These are phyloP conservation scores for Formica exsecta DNA, from an alignment of 1,140 invertebrate genomes.

Conservation along the genomic window DNA sequence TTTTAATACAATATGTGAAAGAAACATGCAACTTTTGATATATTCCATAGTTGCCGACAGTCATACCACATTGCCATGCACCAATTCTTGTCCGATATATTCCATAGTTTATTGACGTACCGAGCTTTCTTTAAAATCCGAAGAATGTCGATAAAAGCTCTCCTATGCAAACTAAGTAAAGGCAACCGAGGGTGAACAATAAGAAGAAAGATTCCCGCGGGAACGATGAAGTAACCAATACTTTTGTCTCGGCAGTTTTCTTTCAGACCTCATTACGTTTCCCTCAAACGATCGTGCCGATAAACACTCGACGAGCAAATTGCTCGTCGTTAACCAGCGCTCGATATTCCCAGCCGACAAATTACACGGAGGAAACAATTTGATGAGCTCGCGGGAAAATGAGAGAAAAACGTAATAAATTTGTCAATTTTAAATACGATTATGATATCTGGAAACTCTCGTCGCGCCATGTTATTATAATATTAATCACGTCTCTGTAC, in stretches of 20 bases:
- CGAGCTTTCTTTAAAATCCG: not conserved
- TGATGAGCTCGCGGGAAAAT: slow-evolving; percentile 61
- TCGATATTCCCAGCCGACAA: slow-evolving; percentile 64
- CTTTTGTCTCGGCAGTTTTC: slow-evolving; percentile 67
- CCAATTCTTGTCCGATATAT: too few relatives aligned
- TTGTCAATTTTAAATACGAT: slow-evolving; percentile 79
- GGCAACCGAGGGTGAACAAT: slow-evolving; percentile 6
- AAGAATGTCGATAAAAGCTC: not conserved
- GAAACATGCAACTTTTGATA: not conserved
- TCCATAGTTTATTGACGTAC: not conserved
- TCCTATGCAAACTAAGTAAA: slow-evolving; percentile 14
- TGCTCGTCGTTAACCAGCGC: slow-evolving; percentile 73
- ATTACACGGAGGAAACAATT: slow-evolving; percentile 72
- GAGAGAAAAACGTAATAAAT: slow-evolving; percentile 68
- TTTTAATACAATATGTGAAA: not conserved
- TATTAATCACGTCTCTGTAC: slow-evolving; percentile 5
- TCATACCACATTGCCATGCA: too few relatives aligned
- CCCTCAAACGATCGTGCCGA: slow-evolving; percentile 73
- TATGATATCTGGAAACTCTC: slow-evolving; percentile 67
- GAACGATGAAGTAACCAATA: slow-evolving; percentile 63
- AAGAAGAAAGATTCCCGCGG: slow-evolving; percentile 32
- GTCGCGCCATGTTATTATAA: slow-evolving; percentile 47
- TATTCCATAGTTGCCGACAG: too few relatives aligned
- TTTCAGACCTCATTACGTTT: slow-evolving; percentile 74
- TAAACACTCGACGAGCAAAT: slow-evolving; percentile 78